A percentile compares a stretch with the other conserved stretches of the same genome.
Evolutionary conservation across 2,797 vertebrate species (phyloP).

Genomic region (Vireo griseus): DNA sequence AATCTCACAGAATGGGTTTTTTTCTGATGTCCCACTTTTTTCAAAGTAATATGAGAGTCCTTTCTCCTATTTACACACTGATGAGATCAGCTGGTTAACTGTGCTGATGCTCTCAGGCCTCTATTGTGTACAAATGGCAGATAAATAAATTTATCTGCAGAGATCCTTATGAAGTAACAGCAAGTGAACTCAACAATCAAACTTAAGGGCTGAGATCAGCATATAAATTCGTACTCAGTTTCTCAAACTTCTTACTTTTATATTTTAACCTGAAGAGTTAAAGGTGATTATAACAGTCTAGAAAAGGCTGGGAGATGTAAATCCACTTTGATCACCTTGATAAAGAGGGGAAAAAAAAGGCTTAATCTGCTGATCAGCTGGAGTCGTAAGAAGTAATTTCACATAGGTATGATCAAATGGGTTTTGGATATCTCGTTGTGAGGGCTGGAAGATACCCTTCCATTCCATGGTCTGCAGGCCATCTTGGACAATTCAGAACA

Average conservation of each 20-base stretch:
- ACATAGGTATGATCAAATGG: neutral
- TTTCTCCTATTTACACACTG: neutral
- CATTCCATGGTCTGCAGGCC: neutral
- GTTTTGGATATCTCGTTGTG: neutral
- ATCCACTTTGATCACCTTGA: neutral
- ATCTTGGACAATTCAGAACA: neutral
- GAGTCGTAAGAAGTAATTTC: neutral
- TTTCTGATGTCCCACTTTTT: neutral
- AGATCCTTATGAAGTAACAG: neutral
- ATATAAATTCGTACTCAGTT: neutral
- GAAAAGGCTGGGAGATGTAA: neutral
- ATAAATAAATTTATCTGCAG: neutral
- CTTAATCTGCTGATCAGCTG: neutral
- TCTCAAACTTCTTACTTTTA: neutral
- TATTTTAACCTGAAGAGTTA: neutral
- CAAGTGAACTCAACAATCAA: neutral
- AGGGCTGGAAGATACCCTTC: neutral
- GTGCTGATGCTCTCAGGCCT: neutral
- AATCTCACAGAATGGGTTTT: accelerated
- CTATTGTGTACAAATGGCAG: neutral
- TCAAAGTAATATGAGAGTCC: neutral
- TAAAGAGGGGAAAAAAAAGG: neutral
- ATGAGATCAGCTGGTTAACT: neutral
- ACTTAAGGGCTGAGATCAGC: neutral
- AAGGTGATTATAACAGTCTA: neutral